Base-by-base conservation (phyloP, 2,113 vertebrate genomes). In the Dicentrarchus labrax region DNA sequence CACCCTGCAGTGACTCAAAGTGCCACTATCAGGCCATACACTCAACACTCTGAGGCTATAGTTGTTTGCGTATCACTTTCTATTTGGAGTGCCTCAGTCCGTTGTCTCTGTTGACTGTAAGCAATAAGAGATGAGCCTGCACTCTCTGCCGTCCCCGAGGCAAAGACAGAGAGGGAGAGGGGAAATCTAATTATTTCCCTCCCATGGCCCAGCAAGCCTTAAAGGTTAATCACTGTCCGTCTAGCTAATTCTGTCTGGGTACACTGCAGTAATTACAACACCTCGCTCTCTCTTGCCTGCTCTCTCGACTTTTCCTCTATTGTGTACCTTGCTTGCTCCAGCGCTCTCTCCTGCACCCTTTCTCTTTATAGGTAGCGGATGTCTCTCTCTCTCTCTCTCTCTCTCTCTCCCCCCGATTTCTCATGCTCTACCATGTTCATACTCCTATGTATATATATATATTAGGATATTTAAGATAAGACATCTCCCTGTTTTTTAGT, bases 161-260 rank as follows among this genome's bases (percentile, higher is more conserved):
- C 73, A 83, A 50, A 74, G 60, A 84, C 56, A 87, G 76, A 36
- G 68, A 72, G 51, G n/a, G 78, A 72, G 65, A 64, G 76, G 48
- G 71, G 68, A 80, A 90, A 91, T 93, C 88, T 94, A 92, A 95
- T 95, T 93, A 95, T 95, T 94, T 91, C 81, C 85, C 90, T 94
- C 91, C 87, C 67, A 80, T 93, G 91, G 90, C 90, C 83, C 86
- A 85, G 88, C 81, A 80, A 92, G 91, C 90, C 93, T 91, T 94
- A 94, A 95, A 96, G 94, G 94, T 95, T 94, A 95, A 95, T 94
- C 94, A 93, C 91, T 93, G 93, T 93, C 93, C 89, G 81, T 90
- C 85, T 84, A 89, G 86, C 90, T 89, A 92, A 94, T 92, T 90
- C 79, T 87, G 88, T 88, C 84, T 84, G 88, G 80, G 86, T 84